Conservation (phyloP, 2,888 invertebrate species). For the Athrips mouffetella region DNA sequence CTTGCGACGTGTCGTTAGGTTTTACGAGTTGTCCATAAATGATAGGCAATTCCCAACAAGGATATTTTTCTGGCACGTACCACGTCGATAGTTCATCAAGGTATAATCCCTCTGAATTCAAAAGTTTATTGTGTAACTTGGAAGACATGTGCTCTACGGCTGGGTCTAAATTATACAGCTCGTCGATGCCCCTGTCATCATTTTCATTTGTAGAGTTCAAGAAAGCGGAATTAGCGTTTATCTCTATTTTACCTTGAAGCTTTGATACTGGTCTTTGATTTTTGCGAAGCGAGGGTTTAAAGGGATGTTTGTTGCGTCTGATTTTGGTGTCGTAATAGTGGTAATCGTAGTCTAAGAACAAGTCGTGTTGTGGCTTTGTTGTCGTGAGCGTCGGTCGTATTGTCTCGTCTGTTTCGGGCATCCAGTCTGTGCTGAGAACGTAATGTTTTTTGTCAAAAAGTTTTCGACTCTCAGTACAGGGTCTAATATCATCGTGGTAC, state of each 20-base stretch:
- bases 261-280: neutral
- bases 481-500: neutral
- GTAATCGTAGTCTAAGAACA: neutral
- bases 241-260: neutral
- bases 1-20: slow-evolving; percentile 28
- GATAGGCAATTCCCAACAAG: slow-evolving; percentile 63
- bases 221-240: neutral
- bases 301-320: neutral
- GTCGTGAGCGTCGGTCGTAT: neutral
- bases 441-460: neutral
- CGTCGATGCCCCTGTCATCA: slow-evolving; percentile 19
- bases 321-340: neutral
- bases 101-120: slow-evolving; percentile 9
- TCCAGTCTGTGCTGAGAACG: neutral
- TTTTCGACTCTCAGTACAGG: neutral
- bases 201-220: neutral
- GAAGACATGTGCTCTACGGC: slow-evolving; percentile 31
- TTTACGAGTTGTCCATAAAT: slow-evolving; percentile 49
- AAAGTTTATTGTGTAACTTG: neutral
- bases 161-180: slow-evolving; percentile 54
- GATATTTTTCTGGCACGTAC: slow-evolving; percentile 58
- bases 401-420: neutral
- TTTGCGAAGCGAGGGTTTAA: neutral
- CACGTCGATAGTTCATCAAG: slow-evolving; percentile 30
- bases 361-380: neutral